These are phyloP conservation scores for Papilio machaon DNA, from an alignment of 1,140 invertebrate genomes.

Conservation along the genomic window DNA sequence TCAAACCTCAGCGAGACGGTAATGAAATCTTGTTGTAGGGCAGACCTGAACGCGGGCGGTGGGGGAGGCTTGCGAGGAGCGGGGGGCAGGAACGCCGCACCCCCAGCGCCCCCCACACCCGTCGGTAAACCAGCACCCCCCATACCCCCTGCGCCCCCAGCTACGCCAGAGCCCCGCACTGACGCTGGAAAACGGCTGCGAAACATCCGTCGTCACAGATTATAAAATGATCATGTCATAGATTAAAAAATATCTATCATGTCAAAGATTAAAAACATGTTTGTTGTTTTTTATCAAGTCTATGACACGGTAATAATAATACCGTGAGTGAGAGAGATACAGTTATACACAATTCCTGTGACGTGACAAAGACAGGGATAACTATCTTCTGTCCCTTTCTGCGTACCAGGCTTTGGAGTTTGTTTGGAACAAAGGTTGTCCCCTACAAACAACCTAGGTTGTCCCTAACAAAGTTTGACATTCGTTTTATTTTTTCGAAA, in stretches of 20 bases:
- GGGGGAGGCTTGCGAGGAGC: constrained; percentile 84
- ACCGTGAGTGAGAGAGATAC: too few relatives aligned
- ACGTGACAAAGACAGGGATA: too few relatives aligned
- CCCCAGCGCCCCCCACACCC: constrained; percentile 72
- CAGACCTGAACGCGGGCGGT: constrained; percentile 93
- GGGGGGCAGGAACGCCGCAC: constrained; percentile 86
- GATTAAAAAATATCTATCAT: not conserved
- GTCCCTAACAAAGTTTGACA: too few relatives aligned
- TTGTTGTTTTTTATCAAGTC: too few relatives aligned
- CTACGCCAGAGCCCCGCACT: constrained; percentile 81
- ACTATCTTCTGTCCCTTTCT: too few relatives aligned
- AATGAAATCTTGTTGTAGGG: constrained; percentile 82
- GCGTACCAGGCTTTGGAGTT: too few relatives aligned
- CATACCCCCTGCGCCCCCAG: constrained; percentile 84
- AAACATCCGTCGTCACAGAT: constrained; percentile 8
- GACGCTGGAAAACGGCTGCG: constrained; percentile 71
- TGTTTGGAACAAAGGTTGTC: too few relatives aligned
- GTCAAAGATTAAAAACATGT: too few relatives aligned
- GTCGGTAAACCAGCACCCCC: constrained; percentile 76
- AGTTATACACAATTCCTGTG: too few relatives aligned
- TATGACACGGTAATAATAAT: too few relatives aligned
- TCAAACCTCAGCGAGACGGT: constrained; percentile 85
- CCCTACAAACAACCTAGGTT: too few relatives aligned
- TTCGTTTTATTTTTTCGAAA: too few relatives aligned
- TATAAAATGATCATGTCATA: not conserved